Percentiles rank a stretch among this genome's conserved stretches.
phyloP scores from a whole-genome alignment of 2,888 invertebrate species.

The Resseliella maxima region DNA sequence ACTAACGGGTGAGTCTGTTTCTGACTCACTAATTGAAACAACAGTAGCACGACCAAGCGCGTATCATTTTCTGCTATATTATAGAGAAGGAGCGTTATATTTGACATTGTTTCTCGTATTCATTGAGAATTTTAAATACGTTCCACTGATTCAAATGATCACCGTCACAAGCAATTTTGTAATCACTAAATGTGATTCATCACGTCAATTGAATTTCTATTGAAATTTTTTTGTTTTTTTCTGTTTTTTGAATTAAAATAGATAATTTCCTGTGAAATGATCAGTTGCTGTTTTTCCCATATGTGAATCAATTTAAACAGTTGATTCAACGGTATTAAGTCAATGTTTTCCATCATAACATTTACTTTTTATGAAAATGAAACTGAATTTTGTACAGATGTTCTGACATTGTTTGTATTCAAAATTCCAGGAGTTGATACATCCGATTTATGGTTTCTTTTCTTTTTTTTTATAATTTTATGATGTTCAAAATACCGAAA shows the following conservation, averaged over 20 bases:
- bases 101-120: background rate
- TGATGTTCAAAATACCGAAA: conserved; percentile 31
- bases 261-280: background rate
- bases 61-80: background rate
- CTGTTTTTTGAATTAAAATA: background rate
- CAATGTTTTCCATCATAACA: background rate
- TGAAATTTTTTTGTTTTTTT: background rate
- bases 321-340: background rate
- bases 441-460: background rate
- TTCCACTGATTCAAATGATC: background rate
- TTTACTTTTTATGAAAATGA: background rate
- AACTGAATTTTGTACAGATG: background rate
- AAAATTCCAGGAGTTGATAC: background rate
- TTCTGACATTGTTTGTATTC: background rate
- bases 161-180: background rate
- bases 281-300: background rate
- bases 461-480: background rate
- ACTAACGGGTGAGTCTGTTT: conserved; percentile 12
- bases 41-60: conserved; percentile 18
- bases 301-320: background rate
- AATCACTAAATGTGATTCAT: conserved; percentile 26
- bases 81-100: background rate
- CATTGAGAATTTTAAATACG: background rate
- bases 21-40: conserved; percentile 35
- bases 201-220: background rate